Base-by-base conservation (phyloP, 2,113 vertebrate species). In the Neotragus moschatus region DNA sequence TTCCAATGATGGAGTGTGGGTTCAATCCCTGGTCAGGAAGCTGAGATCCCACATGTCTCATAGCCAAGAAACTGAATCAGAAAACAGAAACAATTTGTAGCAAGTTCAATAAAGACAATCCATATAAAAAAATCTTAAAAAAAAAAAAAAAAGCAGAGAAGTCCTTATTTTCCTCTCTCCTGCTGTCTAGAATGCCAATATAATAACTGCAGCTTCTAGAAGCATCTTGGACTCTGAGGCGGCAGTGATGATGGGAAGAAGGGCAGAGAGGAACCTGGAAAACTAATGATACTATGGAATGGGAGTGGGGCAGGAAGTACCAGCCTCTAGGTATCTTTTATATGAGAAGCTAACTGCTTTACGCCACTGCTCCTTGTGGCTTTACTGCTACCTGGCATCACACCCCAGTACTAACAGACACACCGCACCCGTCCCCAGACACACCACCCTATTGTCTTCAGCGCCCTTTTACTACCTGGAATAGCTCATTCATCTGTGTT, bases 251-350 rank as follows among this genome's bases (percentile, higher is more conserved):
- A 11, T 16, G 17, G 49, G 36, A 66, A 86, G 12, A 82, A 56
- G 43, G n/a, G 10, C 51, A 79, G 47, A 53, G 1, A 14, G 33
- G 53, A 45, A 12, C 45, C 21, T 17, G n/a, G 36, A 28, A 56
- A 47, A 17, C 30, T 28, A 30, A 19, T 8, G 51, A 6, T 11
- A 2, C 73, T 5, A 0, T 0, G 2, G 56, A 15, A 15, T 39
- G 25, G 25, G 6, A 12, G 1, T 9, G 1, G 33, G 45, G 51
- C 2, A 11, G 16, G 25, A 2, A 5, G 17, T 12, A 19, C 6
- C 45, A 84, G 47, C 63, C n/a, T 63, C 81, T n/a, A 14, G 33
- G 21, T 26, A 39, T 26, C 53, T 82, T 91, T n/a, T 15, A 47
- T 14, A 30, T 17, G 9, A 39, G 33, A 92, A 80, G 63, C 13